phyloP scores from a whole-genome alignment of 1,140 invertebrate genomes.

The Drepana arcuata region DNA sequence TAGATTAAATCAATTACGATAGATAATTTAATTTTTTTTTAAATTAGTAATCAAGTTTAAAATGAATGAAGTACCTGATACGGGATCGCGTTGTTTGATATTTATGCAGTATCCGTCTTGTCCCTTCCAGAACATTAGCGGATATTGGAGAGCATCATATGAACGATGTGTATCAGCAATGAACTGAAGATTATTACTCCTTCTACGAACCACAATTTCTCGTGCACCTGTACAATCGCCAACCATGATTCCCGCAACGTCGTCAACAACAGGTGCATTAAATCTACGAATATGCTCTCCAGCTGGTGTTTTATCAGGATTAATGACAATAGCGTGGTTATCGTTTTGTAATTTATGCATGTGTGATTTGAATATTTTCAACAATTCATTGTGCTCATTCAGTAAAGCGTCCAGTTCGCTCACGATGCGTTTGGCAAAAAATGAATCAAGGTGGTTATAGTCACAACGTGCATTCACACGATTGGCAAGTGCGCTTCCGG shows the following conservation, averaged over 20 bases:
- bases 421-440: background rate
- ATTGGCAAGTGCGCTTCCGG: conserved; percentile 6
- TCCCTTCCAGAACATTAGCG: conserved; percentile 49
- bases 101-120: conserved; percentile 46
- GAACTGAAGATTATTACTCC: conserved; percentile 3
- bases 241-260: conserved; percentile 60
- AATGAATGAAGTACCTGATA: conserved; percentile 12
- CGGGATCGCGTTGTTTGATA: conserved; percentile 33
- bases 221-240: conserved; percentile 42
- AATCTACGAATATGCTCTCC: conserved; percentile 21
- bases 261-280: conserved; percentile 20
- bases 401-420: conserved; percentile 38
- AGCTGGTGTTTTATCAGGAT: conserved; percentile 38
- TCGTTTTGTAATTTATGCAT: conserved; percentile 33
- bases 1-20: conserved; percentile 3
- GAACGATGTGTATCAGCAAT: conserved; percentile 13
- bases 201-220: conserved; percentile 24
- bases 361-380: conserved; percentile 41
- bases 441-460: conserved; percentile 5
- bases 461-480: conserved; percentile 17
- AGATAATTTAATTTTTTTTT: conserved; percentile 8
- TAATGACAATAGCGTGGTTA: conserved; percentile 44
- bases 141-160: conserved; percentile 59
- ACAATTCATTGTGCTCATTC: conserved; percentile 41
- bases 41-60: conserved; percentile 11